Base-by-base conservation (phyloP, 2,113 vertebrate genomes). In the Callipepla californica region DNA sequence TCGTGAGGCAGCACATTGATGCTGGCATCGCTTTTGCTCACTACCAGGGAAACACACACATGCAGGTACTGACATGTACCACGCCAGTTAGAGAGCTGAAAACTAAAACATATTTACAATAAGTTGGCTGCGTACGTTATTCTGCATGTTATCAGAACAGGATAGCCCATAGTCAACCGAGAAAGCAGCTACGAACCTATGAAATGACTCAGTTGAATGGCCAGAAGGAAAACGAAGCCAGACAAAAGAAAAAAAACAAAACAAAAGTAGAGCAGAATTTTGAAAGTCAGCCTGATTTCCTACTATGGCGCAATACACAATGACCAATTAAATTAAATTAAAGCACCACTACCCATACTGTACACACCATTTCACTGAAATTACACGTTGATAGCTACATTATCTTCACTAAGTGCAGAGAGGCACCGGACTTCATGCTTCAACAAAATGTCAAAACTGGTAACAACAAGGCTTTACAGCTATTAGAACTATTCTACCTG, bases 371-470 rank as follows among this genome's bases (percentile, higher is more conserved):
- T 98, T 98, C 97, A 98, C 97, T 96, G 97, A 97, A 98, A 98
- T 98, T 97, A 98, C 97, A 73, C 85, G 95, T 96, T 94, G 96
- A 98, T 98, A 98, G 97, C 98, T 98, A 99, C 98, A 97, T 98
- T 98, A 98, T 98, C 97, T 98, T 99, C 98, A 98, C 97, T 98
- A 98, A 98, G 98, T 98, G 98, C 98, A 97, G 96, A 96, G 97
- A 99, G 98, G 98, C 98, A 99, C 98, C 98, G 98, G 97, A 98
- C 98, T 97, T 98, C 98, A 99, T 98, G 98, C 98, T 95, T 98
- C 97, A 98, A 98, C 97, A 98, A 97, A 97, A 96, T 94, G 97
- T 97, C 92, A 96, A 89, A 77, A 96, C 92, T 96, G 88, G 89
- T 95, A 96, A 82, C 96, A 90, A 89, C 87, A 97, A 97, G 93